Percentiles rank a stretch among this genome's conserved stretches.
These are phyloP conservation scores for Acanthosepion esculentum DNA, from an alignment of 2,888 invertebrate genomes.

Conservation along the genomic window DNA sequence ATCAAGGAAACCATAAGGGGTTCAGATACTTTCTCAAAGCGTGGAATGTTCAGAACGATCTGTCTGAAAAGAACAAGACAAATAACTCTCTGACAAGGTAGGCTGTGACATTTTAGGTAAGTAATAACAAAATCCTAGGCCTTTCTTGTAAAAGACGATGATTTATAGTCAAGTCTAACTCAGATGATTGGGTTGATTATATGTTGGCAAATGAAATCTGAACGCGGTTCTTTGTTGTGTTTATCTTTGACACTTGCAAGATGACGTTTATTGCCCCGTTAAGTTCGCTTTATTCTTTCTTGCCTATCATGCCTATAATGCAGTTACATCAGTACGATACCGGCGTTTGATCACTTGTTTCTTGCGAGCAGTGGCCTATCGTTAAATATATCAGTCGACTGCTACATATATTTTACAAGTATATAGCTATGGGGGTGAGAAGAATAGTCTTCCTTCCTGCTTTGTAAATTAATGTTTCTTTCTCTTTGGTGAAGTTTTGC, in stretches of 20 bases:
- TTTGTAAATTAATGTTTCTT: not conserved
- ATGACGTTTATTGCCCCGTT: not conserved
- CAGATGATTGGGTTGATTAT: not conserved
- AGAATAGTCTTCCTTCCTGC: not conserved
- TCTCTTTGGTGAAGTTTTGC: not conserved
- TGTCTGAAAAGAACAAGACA: not conserved
- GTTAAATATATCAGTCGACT: not conserved
- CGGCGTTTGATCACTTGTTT: not conserved
- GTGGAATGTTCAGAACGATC: not conserved
- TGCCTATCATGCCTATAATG: not conserved
- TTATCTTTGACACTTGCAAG: not conserved
- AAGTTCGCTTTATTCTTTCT: not conserved
- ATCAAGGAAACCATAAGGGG: not conserved
- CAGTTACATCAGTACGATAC: not conserved
- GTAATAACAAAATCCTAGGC: not conserved
- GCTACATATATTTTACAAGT: not conserved
- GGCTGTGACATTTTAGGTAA: not conserved
- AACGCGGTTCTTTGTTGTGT: not conserved
- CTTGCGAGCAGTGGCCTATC: not conserved
- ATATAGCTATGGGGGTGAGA: not conserved
- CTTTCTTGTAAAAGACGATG: not conserved
- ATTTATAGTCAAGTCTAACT: not conserved
- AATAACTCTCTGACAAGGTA: not conserved
- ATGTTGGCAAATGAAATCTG: not conserved
- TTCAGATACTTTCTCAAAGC: not conserved